Conservation (phyloP, 2,888 invertebrate species). For the Trichopria drosophilae region DNA sequence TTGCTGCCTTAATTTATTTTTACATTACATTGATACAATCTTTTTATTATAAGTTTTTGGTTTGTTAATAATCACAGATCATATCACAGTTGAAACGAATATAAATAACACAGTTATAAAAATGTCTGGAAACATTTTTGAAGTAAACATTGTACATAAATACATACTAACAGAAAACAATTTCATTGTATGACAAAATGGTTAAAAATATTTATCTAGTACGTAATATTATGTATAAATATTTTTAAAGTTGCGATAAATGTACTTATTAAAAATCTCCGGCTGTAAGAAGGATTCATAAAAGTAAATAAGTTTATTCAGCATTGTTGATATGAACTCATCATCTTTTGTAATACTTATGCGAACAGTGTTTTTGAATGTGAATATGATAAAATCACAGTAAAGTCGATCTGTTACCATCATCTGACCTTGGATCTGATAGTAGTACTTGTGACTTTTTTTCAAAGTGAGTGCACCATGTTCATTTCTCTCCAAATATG, state of each 20-base stretch:
- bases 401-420: conserved; percentile 29
- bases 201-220: no score
- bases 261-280: conserved; percentile 32
- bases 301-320: conserved; percentile 23
- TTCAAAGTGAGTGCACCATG: conserved; percentile 22
- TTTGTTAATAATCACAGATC: no score
- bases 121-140: no score
- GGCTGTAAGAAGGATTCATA: conserved; percentile 31
- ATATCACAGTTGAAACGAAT: no score
- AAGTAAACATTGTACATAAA: no score
- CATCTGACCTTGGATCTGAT: conserved; percentile 37
- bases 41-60: no score
- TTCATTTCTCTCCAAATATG: conserved; percentile 3
- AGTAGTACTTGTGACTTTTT: conserved; percentile 29
- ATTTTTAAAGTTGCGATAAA: conserved; percentile 8
- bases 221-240: no score
- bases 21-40: no score
- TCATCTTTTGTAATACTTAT: conserved; percentile 26
- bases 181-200: no score
- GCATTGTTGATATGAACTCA: conserved; percentile 29
- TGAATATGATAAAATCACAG: conserved; percentile 33
- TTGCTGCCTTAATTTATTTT: no score
- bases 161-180: no score
- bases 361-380: conserved; percentile 17
- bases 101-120: no score